Conservation (phyloP, 2,113 vertebrate species). For the Tetrao urogallus region DNA sequence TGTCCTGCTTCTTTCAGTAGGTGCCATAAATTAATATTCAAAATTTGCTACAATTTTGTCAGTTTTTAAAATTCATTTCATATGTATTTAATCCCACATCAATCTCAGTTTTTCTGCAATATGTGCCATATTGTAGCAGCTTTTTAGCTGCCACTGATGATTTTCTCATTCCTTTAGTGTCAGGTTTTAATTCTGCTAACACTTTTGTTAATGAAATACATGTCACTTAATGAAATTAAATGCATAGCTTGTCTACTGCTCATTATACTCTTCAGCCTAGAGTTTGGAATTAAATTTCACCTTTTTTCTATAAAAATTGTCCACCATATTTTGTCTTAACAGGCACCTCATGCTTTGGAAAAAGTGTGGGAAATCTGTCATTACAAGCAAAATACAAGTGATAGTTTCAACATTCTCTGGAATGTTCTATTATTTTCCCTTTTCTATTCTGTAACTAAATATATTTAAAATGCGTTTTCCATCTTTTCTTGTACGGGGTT, state of each 20-base stretch:
- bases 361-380: conserved; percentile 60
- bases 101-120: conserved; percentile 52
- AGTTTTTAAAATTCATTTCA: conserved; percentile 30
- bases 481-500: not conserved
- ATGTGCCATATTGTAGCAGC: conserved; percentile 40
- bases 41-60: conserved; percentile 66
- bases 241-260: not conserved
- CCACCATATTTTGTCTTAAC: conserved; percentile 27
- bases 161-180: conserved; percentile 59
- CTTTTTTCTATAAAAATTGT: conserved; percentile 17
- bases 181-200: conserved; percentile 44
- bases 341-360: conserved; percentile 34
- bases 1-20: conserved; percentile 65
- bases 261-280: conserved; percentile 11
- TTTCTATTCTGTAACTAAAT: conserved; percentile 7
- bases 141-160: conserved; percentile 41
- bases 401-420: conserved; percentile 5
- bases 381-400: conserved; percentile 30
- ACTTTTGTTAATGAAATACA: conserved; percentile 62
- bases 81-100: conserved; percentile 65
- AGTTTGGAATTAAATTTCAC: conserved; percentile 56
- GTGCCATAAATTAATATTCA: conserved; percentile 71
- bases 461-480: conserved; percentile 28
- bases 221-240: conserved; percentile 58
- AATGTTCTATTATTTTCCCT: conserved; percentile 21